Conservation (phyloP, 2,797 vertebrate species). For the Chloroceryle inda region DNA sequence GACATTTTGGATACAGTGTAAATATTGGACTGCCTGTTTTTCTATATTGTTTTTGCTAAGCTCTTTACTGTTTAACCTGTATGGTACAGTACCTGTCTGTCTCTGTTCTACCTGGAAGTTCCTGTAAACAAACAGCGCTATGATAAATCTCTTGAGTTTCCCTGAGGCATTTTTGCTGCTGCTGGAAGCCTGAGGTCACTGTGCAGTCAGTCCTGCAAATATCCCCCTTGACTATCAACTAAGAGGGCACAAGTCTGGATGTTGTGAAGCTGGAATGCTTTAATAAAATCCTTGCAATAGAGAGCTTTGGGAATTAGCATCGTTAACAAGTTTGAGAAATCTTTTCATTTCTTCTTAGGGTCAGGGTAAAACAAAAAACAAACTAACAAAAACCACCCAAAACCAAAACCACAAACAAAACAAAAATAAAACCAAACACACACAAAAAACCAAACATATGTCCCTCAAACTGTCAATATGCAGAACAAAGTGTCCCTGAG, state of each 20-base stretch:
- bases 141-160: constrained; percentile 68
- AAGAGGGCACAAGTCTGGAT: constrained; percentile 28
- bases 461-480: constrained; percentile 42
- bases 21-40: constrained; percentile 42
- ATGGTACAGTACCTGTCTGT: constrained; percentile 54
- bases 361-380: not conserved
- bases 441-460: not conserved
- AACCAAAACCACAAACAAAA: not conserved
- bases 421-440: too few relatives aligned
- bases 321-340: constrained; percentile 59
- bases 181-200: constrained; percentile 69
- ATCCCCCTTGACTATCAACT: constrained; percentile 68
- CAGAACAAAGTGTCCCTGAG: constrained; percentile 50
- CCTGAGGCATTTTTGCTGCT: constrained; percentile 55
- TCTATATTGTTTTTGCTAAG: constrained; percentile 34
- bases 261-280: constrained; percentile 22
- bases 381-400: not conserved
- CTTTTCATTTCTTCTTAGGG: constrained; percentile 52
- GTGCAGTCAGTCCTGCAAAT: constrained; percentile 72
- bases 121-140: constrained; percentile 68
- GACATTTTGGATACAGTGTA: constrained; percentile 29
- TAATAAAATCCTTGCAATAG: constrained; percentile 24
- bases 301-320: constrained; percentile 41
- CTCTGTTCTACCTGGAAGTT: constrained; percentile 69
- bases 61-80: constrained; percentile 46